Evolutionary conservation across 2,797 vertebrate genomes (phyloP).

Genomic region (Siniperca undulata): DNA sequence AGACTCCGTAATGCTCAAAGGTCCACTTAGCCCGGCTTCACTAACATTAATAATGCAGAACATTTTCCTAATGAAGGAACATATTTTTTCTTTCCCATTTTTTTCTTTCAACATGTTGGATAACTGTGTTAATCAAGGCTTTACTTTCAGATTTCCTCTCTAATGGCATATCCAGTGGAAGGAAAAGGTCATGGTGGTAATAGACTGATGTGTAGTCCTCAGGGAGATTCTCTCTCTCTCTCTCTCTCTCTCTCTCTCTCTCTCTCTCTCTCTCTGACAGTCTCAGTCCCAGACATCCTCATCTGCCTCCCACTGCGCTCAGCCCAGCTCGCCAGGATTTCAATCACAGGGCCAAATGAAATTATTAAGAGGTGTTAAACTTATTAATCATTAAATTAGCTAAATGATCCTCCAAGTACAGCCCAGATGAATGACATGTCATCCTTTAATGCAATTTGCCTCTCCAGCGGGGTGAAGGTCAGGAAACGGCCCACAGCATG

Average conservation of each 20-base stretch:
- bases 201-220: conserved; percentile 98
- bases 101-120: conserved; percentile 83
- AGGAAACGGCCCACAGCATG: conserved; percentile 88
- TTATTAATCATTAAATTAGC: conserved; percentile 99
- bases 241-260: conserved; percentile 31
- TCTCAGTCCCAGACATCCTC: conserved; percentile 82
- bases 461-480: conserved; percentile 94
- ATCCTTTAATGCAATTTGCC: conserved; percentile 97
- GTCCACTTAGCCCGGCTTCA: conserved; percentile 80
- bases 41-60: conserved; percentile 85
- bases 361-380: conserved; percentile 99
- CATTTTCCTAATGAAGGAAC: conserved; percentile 87
- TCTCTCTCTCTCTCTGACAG: conserved; percentile 60
- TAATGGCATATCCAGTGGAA: conserved; percentile 89
- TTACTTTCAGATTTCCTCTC: conserved; percentile 82
- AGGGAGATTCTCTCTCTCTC: conserved; percentile 81
- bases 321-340: conserved; percentile 91
- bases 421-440: conserved; percentile 95
- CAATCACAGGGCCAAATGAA: conserved; percentile 96
- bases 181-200: conserved; percentile 97
- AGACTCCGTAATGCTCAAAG: conserved; percentile 78
- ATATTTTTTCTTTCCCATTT: conserved; percentile 84
- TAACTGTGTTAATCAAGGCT: conserved; percentile 86
- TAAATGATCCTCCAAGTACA: conserved; percentile 97
- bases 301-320: conserved; percentile 92